phyloP scores from a whole-genome alignment of 2,797 vertebrate species.

The Spinibarbus caldwelli region DNA sequence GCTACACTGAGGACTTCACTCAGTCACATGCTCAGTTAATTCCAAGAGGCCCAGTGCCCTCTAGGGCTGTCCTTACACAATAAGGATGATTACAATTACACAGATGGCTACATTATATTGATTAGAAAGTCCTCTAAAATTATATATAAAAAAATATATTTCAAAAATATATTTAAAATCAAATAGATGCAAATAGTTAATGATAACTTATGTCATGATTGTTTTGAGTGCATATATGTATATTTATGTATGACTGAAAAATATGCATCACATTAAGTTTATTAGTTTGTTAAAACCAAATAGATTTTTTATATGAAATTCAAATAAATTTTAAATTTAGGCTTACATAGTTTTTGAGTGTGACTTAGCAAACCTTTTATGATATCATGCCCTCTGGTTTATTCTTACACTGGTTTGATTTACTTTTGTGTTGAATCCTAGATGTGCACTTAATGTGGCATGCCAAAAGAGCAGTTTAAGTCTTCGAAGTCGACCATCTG shows the following conservation, averaged over 20 bases:
- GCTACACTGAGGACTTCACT: not conserved
- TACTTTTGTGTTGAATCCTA: not conserved
- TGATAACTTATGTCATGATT: too few species aligned
- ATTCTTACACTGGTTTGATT: not conserved
- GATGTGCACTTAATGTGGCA: not conserved
- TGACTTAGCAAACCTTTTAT: not conserved
- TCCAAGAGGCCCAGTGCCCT: not conserved
- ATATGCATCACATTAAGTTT: too few species aligned
- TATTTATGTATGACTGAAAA: too few species aligned
- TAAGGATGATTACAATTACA: not conserved
- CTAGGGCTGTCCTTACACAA: not conserved
- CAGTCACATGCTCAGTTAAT: constrained; percentile 12
- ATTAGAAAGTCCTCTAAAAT: not conserved
- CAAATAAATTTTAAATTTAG: not conserved
- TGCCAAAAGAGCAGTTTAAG: not conserved
- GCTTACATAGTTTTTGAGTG: not conserved
- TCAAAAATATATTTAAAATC: too few species aligned
- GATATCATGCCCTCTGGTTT: not conserved
- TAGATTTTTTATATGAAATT: not conserved
- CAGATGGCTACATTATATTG: not conserved
- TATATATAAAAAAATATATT: too few species aligned
- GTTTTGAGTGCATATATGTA: too few species aligned
- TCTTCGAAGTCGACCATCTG: constrained; percentile 56
- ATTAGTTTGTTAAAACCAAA: not conserved
- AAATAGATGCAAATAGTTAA: too few species aligned